Base-by-base conservation (phyloP, 2,113 vertebrate species). In the human (Homo sapiens) region DNA sequence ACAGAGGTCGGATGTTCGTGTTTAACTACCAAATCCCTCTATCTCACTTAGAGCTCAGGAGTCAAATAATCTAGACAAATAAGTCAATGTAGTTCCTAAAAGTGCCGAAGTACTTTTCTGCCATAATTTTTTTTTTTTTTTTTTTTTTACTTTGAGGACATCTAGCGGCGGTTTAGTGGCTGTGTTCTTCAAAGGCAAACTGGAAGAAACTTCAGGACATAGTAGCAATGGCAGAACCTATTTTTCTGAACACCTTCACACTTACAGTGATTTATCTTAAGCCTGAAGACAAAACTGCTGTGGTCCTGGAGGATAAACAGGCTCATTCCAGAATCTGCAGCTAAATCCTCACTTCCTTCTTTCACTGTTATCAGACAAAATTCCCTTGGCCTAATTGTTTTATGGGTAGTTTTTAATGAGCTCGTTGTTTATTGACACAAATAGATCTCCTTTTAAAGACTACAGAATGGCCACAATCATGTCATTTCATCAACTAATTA, bases 131-230 rank as follows among this genome's bases (percentile, higher is more conserved):
- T 57, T 57, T 23, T 57, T 55, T 20, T 20, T 38, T 55, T 57
- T 57, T 57, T 57, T 59, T 92, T 98, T 98, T 98, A 73, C 72
- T 97, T 68, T 78, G 89, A 81, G 81, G 90, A 82, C 96, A 94
- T 97, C 97, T 98, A 98, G 97, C 75, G 97, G 98, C 40, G 4
- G 20, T 84, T 96, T 86, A 14, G 38, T 95, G 50, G 5, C 68
- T 75, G 25, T 94, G 96, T 32, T 83, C 87, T 93, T 94, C 35
- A 90, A 79, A 72, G 61, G 57, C 25, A 55, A 90, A 83, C 1
- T 5, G 13, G 50, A 87, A 88, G 75, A 83, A 59, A 66, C 50
- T 16, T 40, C 20, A 22, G 13, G 3, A n/a, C 14, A 32, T n/a
- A 23, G 27, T 7, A 45, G 27, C 2, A 0, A 2, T 0, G 20